Base-by-base conservation (phyloP, 2,797 vertebrate genomes). In the Anguilla pacifica region DNA sequence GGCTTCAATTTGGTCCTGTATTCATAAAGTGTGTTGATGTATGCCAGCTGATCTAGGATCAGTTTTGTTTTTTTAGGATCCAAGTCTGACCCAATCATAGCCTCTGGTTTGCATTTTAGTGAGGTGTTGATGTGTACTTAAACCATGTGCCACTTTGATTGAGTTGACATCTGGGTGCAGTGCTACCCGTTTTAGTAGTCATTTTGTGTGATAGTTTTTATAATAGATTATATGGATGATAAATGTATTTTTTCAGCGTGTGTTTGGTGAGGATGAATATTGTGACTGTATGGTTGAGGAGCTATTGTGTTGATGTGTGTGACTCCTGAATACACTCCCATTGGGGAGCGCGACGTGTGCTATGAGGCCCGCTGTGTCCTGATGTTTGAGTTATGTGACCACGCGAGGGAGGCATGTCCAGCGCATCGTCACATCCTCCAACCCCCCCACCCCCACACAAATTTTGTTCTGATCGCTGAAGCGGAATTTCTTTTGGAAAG, bases 61-160 rank as follows among this genome's bases (percentile, higher is more conserved):
- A 17, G 55, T 57, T 57, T 15, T 57, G 13, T 13, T 13, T 57
- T 57, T 57, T 39, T 39, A 39, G 39, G 39, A 3, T n/a, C 13
- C 25, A 49, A 7, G 79, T 82, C 43, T 85, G 84, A 90, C 86
- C 86, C 79, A 87, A 85, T 89, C 84, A 89, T 89, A 89, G 49
- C 49, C 49, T 10, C 89, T 90, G 39, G 86, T 86, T 19, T 46
- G 77, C 91, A 85, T 85, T n/a, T 28, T 72, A 90, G 88, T 79
- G 83, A 88, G 89, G 86, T 91, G 92, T 93, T 95, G 91, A 92
- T 95, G 94, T 94, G 89, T 86, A 72, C 90, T 88, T 91, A 91
- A 67, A 85, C 88, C 91, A 93, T 90, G 92, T 94, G 94, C 94
- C 95, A 95, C 94, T 95, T 95, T 93, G 90, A 94, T 92, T 91